Base-by-base conservation (phyloP, 2,113 vertebrate species). In the Merops nubicus region DNA sequence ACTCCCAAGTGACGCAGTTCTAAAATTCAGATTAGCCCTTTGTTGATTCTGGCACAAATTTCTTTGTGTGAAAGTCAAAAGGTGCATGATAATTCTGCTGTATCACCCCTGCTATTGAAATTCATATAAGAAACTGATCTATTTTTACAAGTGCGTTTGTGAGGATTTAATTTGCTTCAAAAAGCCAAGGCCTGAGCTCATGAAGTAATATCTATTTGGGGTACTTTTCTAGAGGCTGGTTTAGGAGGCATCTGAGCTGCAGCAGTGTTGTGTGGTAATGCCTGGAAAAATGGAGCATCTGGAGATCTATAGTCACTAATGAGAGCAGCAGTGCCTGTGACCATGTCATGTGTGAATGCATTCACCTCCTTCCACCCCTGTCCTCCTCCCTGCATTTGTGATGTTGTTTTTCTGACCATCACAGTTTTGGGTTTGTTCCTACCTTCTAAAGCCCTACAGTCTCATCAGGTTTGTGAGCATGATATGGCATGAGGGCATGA, bases 81-180 rank as follows among this genome's bases (percentile, higher is more conserved):
- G 80, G 17, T 65, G 33, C 33, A 18, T 60, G 31, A 12, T n/a
- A 69, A 72, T 69, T 78, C 51, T 89, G 65, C 70, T 87, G 56
- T 40, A 38, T 85, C 75, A 69, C 75, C 56, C 59, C n/a, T 77
- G 63, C 63, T 73, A 11, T 59, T 78, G 40, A 62, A 78, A 29
- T 64, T 81, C 11, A 4, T 56, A 2, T 53, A 60, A 50, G 62
- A 67, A 68, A 50, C 26, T 1, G 2, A 21, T 89, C n/a, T 4
- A 1, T 81, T 81, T 88, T 80, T 76, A 54, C 17, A 42, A 88
- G n/a, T 68, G 18, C 43, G 34, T 76, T 87, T 91, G 47, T 16
- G n/a, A 76, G 89, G 43, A 56, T 89, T 95, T 89, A 26, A 89
- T 84, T 92, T 94, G 22, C 36, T 92, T 81, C 34, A n/a, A 63